Evolutionary conservation across 1,140 invertebrate species (phyloP).

Genomic region (Aphidius ervi): DNA sequence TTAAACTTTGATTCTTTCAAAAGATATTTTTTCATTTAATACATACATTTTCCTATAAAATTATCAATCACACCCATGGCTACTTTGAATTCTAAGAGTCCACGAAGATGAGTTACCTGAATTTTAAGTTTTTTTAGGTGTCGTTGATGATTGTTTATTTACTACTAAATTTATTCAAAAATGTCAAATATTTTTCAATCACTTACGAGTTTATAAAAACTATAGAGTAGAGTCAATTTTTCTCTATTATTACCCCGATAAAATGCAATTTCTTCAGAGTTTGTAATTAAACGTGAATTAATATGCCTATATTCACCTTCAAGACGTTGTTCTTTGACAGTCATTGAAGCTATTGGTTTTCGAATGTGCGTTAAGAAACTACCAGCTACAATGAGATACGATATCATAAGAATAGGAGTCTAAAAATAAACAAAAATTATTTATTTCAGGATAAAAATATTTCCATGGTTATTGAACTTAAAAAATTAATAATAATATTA

Average conservation of each 20-base stretch:
- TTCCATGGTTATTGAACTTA: not conserved
- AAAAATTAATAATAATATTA: not conserved
- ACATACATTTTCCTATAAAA: conserved; percentile 93
- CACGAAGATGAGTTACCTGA: conserved; percentile 65
- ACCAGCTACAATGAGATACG: conserved; percentile 82
- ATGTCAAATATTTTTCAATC: conserved; percentile 4
- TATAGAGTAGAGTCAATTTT: conserved; percentile 79
- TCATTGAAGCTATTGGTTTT: conserved; percentile 82
- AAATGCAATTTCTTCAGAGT: conserved; percentile 97
- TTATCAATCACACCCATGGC: conserved; percentile 94
- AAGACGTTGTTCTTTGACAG: conserved; percentile 89
- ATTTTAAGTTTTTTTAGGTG: conserved; percentile 49
- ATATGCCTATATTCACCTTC: conserved; percentile 98
- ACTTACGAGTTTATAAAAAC: conserved; percentile 84
- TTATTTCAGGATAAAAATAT: conserved; percentile 5
- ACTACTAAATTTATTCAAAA: conserved; percentile 2
- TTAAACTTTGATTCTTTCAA: not conserved
- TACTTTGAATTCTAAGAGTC: conserved; percentile 88
- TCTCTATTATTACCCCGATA: conserved; percentile 90
- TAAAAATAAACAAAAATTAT: conserved; percentile 38
- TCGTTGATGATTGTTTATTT: conserved; percentile 1
- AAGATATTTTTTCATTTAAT: not conserved
- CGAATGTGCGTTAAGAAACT: conserved; percentile 74
- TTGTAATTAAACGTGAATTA: conserved; percentile 92
- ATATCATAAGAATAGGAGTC: conserved; percentile 82